Conservation (phyloP, 2,797 vertebrate genomes). For the Sebastes trivittatus region DNA sequence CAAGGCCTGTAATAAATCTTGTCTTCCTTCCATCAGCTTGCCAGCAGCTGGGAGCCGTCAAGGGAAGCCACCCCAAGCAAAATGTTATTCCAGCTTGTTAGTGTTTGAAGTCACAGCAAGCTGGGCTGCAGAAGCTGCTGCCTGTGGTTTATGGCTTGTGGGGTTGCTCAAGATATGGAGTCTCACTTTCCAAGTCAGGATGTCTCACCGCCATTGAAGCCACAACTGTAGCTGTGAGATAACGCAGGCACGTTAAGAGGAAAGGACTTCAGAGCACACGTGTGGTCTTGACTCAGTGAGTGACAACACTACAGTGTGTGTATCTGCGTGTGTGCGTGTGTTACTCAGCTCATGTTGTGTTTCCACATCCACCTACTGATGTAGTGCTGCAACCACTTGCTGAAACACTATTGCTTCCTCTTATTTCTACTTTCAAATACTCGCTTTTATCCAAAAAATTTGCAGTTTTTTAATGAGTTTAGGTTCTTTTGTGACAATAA, state of each 20-base stretch:
- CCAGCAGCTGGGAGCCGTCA: constrained; percentile 82
- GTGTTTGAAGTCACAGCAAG: constrained; percentile 83
- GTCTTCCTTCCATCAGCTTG: constrained; percentile 80
- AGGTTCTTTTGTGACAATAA: constrained; percentile 1
- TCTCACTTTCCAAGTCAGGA: constrained; percentile 85
- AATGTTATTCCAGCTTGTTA: constrained; percentile 88
- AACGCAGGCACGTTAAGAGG: constrained; percentile 73
- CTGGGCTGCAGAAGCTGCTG: constrained; percentile 80
- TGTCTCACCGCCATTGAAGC: constrained; percentile 84
- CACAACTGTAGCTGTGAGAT: constrained; percentile 85
- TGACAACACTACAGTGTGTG: constrained; percentile 63
- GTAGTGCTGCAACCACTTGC: constrained; percentile 59
- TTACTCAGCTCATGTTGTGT: constrained; percentile 54
- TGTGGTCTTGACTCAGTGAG: constrained; percentile 77
- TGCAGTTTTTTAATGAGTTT: constrained; percentile 36
- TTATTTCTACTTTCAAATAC: constrained; percentile 56
- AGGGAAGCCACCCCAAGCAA: constrained; percentile 85
- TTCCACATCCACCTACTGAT: constrained; percentile 70
- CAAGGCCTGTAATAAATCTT: constrained; percentile 82
- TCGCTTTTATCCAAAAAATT: constrained; percentile 60
- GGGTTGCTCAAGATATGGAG: constrained; percentile 82
- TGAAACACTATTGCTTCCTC: constrained; percentile 70
- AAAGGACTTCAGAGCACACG: constrained; percentile 77
- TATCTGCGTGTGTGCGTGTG: constrained; percentile 26
- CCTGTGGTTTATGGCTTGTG: constrained; percentile 85